Evolutionary conservation across 2,113 vertebrate genomes (phyloP).

Genomic region (Arothron firmamentum): DNA sequence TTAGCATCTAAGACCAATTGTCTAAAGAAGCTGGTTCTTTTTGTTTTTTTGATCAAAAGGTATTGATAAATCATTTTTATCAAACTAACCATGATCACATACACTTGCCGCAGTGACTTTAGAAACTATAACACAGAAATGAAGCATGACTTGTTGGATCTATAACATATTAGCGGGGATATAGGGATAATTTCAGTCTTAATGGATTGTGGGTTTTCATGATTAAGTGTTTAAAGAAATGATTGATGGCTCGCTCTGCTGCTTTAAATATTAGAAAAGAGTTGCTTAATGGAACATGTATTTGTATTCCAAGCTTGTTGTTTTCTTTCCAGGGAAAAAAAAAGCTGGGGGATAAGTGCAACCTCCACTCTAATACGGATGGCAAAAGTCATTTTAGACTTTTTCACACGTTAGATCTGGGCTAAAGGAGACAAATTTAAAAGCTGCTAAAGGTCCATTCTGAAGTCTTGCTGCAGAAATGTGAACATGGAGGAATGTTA

Average conservation of each 20-base stretch:
- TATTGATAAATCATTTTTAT: too few species aligned
- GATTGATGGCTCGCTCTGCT: conserved; percentile 24
- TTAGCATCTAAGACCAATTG: too few species aligned
- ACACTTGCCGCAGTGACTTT: conserved; percentile 8
- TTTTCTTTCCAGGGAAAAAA: conserved; percentile 18
- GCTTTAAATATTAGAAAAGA: conserved; percentile 20
- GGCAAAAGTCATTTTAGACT: conserved; percentile 17
- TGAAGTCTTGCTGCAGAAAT: conserved; percentile 4
- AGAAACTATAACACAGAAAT: conserved; percentile 10
- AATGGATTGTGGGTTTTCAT: conserved; percentile 26
- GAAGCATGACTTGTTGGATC: conserved; percentile 9
- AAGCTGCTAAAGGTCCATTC: too few species aligned
- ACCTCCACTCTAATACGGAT: conserved; percentile 16
- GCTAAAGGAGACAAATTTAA: neutral
- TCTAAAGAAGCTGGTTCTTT: too few species aligned
- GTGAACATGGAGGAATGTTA: conserved; percentile 15
- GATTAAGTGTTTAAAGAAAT: conserved; percentile 41
- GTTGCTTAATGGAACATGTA: conserved; percentile 10
- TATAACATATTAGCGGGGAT: conserved; percentile 8
- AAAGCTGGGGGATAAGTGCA: conserved; percentile 29
- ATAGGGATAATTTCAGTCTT: conserved; percentile 17
- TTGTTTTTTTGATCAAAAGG: too few species aligned
- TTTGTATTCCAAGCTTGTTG: neutral
- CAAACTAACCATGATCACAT: neutral
- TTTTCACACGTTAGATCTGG: conserved; percentile 13